These are phyloP conservation scores for Notolabrus celidotus DNA, from an alignment of 2,797 vertebrate species.

Conservation along the genomic window DNA sequence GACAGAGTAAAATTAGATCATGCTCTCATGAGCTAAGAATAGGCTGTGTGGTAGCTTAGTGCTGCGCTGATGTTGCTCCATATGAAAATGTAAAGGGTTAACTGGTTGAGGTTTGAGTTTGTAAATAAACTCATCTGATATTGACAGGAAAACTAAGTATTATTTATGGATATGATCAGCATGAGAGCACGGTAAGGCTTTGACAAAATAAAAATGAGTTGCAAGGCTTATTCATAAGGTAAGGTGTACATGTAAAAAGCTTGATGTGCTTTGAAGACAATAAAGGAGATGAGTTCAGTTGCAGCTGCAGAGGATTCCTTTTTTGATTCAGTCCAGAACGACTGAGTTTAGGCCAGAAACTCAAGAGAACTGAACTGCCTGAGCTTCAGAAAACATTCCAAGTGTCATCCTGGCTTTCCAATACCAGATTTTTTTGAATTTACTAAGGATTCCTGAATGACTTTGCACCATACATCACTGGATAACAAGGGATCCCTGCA, in stretches of 20 bases:
- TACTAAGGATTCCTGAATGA: constrained; percentile 43
- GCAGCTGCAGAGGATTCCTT: constrained; percentile 36
- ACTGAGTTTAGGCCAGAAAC: constrained; percentile 34
- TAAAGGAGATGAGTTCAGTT: constrained; percentile 43
- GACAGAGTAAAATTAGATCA: constrained; percentile 5
- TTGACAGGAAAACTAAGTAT: no score
- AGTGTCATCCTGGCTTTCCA: constrained; percentile 41
- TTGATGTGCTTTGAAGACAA: constrained; percentile 54
- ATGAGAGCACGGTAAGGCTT: constrained; percentile 47
- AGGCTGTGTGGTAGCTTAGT: constrained; percentile 19
- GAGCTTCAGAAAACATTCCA: constrained; percentile 51
- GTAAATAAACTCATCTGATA: no score
- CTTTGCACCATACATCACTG: constrained; percentile 34
- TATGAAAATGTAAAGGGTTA: constrained; percentile 26
- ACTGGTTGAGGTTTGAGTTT: constrained; percentile 22
- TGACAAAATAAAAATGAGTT: constrained; percentile 9
- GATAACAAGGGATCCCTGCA: constrained; percentile 49
- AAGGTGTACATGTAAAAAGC: constrained; percentile 19
- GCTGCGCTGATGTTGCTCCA: background rate
- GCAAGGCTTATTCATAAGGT: constrained; percentile 40
- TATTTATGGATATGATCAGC: no score
- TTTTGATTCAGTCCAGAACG: constrained; percentile 33
- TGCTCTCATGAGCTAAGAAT: constrained; percentile 23
- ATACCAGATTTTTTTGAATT: constrained; percentile 28
- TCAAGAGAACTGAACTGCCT: constrained; percentile 10